Percentiles rank a stretch among this genome's conserved stretches.
Conservation (phyloP, 2,797 vertebrate genomes). For the Eptatretus atami region DNA sequence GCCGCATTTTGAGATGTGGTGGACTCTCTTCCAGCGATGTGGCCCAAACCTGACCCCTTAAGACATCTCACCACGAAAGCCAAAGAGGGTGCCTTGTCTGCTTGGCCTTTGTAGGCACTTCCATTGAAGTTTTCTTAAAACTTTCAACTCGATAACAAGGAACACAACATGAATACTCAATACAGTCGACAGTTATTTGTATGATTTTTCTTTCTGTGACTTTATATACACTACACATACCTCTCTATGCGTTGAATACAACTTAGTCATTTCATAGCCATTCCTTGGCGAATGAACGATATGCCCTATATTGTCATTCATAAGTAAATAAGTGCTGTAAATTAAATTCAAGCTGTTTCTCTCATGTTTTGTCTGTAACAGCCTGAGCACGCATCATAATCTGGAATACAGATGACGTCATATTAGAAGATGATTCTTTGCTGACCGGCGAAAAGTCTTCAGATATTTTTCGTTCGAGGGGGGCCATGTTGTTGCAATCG, state of each 20-base stretch:
- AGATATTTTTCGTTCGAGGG: constrained; percentile 86
- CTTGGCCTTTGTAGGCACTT: too few species aligned
- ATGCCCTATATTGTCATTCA: not conserved
- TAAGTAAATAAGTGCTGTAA: not conserved
- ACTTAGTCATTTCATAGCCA: not conserved
- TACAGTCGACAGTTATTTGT: too few species aligned
- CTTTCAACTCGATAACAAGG: too few species aligned
- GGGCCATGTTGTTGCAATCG: constrained; percentile 7
- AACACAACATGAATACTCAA: too few species aligned
- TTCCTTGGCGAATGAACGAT: not conserved
- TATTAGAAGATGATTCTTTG: constrained; percentile 62
- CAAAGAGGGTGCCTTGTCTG: constrained; percentile 37
- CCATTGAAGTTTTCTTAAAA: too few species aligned
- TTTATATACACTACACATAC: too few species aligned
- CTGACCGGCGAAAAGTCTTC: constrained; percentile 77
- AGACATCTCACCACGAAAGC: constrained; percentile 67
- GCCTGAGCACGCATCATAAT: constrained; percentile 68
- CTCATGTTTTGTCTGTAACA: constrained; percentile 12
- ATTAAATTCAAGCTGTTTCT: not conserved
- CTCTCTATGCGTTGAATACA: too few species aligned
- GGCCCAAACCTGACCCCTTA: constrained; percentile 52
- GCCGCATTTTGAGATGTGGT: constrained; percentile 86
- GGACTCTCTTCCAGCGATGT: constrained; percentile 63
- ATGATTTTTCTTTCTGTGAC: too few species aligned
- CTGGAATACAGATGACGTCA: constrained; percentile 87